Evolutionary conservation across 2,113 vertebrate genomes (phyloP), one percentile per base, ranked within the genome.

Genomic region (Dipodomys spectabilis): DNA sequence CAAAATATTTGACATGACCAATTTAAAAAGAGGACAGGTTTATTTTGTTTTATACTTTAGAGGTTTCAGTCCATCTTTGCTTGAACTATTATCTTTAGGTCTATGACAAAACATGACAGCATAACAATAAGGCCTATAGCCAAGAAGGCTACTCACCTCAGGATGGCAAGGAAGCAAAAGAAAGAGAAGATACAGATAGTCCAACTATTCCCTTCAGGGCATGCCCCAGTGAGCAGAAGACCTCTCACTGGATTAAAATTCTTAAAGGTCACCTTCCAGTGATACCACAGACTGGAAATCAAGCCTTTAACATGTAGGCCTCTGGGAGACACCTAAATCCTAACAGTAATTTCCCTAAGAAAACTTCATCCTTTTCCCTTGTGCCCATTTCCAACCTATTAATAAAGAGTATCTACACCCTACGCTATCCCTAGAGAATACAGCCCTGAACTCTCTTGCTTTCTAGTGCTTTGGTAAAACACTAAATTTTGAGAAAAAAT

Each of bases 401-500:
- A 39, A 28, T 5, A n/a, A 39, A 90, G 73, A 78, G 44, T 20
- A 71, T 49, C 30, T 28, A 30, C 11, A 45, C 12, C 4, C 22
- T 0, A 5, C 32, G 27, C 30, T 92, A 3, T 35, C 64, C 22
- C 44, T 30, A 18, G 49, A 77, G 35, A 77, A 73, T 22, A 25
- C 5, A 82, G 1, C 13, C 18, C 23, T n/a, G 13, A 88, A 67
- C 65, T 88, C 27, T 57, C 19, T 57, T 72, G 53, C 75, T 72
- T 49, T 78, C 39, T 7, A 62, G n/a, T 64, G 22, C 12, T 7
- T 80, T 83, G 30, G 67, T 86, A 95, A 91, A 91, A 80, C n/a
- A 60, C 32, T 30, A 27, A 32, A 78, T 78, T 90, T 92, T 65
- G 39, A 68, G 69, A 88, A 94, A 85, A 80, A 39, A 73, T 44